phyloP scores from a whole-genome alignment of 2,888 invertebrate genomes.

The Erebia aethiops region DNA sequence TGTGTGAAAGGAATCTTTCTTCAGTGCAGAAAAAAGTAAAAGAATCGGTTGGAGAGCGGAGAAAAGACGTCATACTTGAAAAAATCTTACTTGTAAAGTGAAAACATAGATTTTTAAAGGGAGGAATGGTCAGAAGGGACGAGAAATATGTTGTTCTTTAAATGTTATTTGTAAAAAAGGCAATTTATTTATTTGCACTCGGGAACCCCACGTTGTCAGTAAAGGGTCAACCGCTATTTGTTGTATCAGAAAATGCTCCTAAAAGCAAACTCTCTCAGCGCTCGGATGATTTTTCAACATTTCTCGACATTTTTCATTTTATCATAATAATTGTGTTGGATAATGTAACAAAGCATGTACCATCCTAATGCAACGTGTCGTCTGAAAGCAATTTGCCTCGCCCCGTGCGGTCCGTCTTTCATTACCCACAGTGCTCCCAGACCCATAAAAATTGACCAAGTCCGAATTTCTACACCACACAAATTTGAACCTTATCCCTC shows the following conservation, averaged over 20 bases:
- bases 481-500: constrained; percentile 25
- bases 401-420: constrained; percentile 74
- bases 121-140: no score
- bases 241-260: constrained; percentile 11
- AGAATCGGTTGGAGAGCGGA: no score
- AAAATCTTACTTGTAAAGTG: no score
- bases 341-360: constrained; percentile 41
- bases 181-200: no score
- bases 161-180: no score
- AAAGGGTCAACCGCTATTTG: constrained; percentile 3
- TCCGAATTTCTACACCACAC: neutral
- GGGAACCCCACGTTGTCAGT: no score
- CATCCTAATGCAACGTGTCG: constrained; percentile 74
- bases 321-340: constrained; percentile 38
- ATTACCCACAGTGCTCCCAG: constrained; percentile 56
- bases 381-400: constrained; percentile 79
- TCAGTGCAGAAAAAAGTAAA: no score
- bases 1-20: no score
- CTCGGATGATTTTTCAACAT: constrained; percentile 29
- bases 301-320: constrained; percentile 34
- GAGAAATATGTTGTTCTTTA: no score
- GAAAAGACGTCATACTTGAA: no score
- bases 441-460: constrained; percentile 24
- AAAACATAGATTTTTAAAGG: no score
- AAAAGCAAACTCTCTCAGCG: constrained; percentile 11